A percentile compares a stretch with the other conserved stretches of the same genome.
Conservation (phyloP, 2,113 vertebrate genomes). For the Calidris pugnax region DNA sequence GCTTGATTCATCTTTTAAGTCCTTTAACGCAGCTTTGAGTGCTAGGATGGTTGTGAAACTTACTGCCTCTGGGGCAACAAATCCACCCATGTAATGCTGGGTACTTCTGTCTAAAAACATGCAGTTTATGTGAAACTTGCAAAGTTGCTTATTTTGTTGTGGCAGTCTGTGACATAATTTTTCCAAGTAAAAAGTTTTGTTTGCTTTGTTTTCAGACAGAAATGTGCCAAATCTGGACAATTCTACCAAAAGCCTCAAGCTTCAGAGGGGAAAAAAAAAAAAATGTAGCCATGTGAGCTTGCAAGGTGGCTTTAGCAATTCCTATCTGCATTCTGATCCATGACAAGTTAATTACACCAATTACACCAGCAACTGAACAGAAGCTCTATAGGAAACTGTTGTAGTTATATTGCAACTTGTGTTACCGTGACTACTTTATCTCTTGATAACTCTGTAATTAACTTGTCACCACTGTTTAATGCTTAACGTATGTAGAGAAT, state of each 20-base stretch:
- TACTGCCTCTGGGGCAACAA: not conserved
- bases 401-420: slow-evolving; percentile 60
- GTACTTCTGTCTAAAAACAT: not conserved
- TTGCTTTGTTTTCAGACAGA: not conserved
- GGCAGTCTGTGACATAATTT: not conserved
- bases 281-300: not conserved
- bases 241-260: not conserved
- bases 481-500: slow-evolving; percentile 34
- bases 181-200: not conserved
- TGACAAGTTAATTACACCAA: slow-evolving; percentile 68
- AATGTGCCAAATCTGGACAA: not conserved
- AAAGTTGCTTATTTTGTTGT: not conserved
- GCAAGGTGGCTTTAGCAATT: slow-evolving; percentile 43
- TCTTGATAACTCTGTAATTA: slow-evolving; percentile 70
- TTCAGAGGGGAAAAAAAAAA: not conserved
- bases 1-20: not conserved
- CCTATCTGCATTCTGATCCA: slow-evolving; percentile 55
- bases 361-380: slow-evolving; percentile 62
- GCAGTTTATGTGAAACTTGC: not conserved
- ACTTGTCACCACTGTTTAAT: slow-evolving; percentile 62
- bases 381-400: slow-evolving; percentile 65
- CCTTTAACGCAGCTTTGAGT: not conserved
- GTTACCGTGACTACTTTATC: slow-evolving; percentile 67
- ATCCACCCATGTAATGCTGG: fast-evolving
- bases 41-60: not conserved